phyloP scores from a whole-genome alignment of 2,113 vertebrate species.

The Corythornis cristatus region DNA sequence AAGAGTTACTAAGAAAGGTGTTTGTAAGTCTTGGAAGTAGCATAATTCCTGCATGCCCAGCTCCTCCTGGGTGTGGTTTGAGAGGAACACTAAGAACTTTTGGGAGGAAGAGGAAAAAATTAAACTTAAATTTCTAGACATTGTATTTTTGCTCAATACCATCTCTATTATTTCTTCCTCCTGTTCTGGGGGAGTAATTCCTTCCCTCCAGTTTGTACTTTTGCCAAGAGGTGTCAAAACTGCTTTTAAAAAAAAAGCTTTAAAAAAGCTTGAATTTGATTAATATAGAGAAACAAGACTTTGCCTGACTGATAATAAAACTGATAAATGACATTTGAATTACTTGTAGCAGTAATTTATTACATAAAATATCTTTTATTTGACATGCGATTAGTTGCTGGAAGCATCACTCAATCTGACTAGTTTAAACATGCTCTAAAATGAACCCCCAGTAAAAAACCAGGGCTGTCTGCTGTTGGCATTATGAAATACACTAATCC shows the following conservation, averaged over 20 bases:
- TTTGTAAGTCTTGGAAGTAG: neutral
- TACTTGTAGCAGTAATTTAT: conserved; percentile 89
- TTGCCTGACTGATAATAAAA: conserved; percentile 89
- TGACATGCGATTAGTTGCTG: conserved; percentile 88
- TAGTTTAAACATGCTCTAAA: conserved; percentile 85
- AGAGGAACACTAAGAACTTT: conserved; percentile 10
- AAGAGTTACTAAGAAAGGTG: neutral
- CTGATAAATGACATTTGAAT: conserved; percentile 90
- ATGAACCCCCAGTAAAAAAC: conserved; percentile 77
- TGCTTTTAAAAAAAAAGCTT: conserved; percentile 69
- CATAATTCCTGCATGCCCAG: neutral
- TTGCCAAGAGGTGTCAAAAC: conserved; percentile 82
- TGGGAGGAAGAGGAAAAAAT: neutral
- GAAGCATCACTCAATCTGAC: conserved; percentile 87
- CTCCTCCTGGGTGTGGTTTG: conserved; percentile 9
- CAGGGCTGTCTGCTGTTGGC: conserved; percentile 73
- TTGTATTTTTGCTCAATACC: neutral
- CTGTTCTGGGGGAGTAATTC: conserved; percentile 51
- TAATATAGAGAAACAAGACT: conserved; percentile 88
- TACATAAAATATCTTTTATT: conserved; percentile 91
- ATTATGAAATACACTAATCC: conserved; percentile 79
- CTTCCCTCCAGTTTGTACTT: conserved; percentile 67
- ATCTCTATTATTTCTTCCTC: neutral
- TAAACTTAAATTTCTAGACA: neutral
- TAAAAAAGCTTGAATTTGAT: conserved; percentile 83